These are phyloP conservation scores for Heteronetta atricapilla DNA, from an alignment of 2,113 vertebrate species.

Conservation along the genomic window DNA sequence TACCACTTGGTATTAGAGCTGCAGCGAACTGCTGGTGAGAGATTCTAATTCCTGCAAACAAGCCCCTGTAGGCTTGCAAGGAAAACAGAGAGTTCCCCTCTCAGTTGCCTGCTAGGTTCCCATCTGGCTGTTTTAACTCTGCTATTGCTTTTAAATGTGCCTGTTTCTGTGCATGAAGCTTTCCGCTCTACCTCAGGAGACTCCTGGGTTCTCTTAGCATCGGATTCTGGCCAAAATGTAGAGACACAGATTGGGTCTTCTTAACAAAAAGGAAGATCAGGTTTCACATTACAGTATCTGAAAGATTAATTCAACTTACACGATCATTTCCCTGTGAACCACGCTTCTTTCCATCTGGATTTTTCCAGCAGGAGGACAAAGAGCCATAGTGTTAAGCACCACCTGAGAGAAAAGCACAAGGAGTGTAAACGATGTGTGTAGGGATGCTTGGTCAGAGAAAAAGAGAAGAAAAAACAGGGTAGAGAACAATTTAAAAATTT, in stretches of 20 bases:
- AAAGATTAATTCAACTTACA: slow-evolving; percentile 52
- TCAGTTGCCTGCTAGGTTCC: slow-evolving; percentile 65
- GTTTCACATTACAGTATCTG: slow-evolving; percentile 54
- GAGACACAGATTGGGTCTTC: slow-evolving; percentile 30
- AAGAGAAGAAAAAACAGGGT: not conserved
- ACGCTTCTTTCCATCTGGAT: slow-evolving; percentile 51
- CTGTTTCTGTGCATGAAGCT: slow-evolving; percentile 34
- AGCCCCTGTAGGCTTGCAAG: slow-evolving; percentile 68
- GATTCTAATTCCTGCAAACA: slow-evolving; percentile 74
- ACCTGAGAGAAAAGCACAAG: slow-evolving; percentile 26
- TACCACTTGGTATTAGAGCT: slow-evolving; percentile 68
- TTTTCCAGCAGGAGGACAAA: slow-evolving; percentile 59
- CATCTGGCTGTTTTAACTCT: slow-evolving; percentile 71
- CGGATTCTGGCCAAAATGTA: slow-evolving; percentile 15
- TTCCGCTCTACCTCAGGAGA: slow-evolving; percentile 55
- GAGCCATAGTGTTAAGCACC: not conserved
- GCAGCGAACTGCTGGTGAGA: slow-evolving; percentile 68
- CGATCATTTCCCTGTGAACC: slow-evolving; percentile 35
- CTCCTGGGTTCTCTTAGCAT: not conserved
- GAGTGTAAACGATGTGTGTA: not conserved
- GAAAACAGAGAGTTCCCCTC: slow-evolving; percentile 65
- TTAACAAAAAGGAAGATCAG: slow-evolving; percentile 44
- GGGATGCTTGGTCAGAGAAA: slow-evolving; percentile 3
- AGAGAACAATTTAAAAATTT: not conserved
- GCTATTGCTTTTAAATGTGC: slow-evolving; percentile 67